These are phyloP conservation scores for Dicrurus megarhynchus DNA, from an alignment of 2,113 vertebrate genomes.

Conservation along the genomic window DNA sequence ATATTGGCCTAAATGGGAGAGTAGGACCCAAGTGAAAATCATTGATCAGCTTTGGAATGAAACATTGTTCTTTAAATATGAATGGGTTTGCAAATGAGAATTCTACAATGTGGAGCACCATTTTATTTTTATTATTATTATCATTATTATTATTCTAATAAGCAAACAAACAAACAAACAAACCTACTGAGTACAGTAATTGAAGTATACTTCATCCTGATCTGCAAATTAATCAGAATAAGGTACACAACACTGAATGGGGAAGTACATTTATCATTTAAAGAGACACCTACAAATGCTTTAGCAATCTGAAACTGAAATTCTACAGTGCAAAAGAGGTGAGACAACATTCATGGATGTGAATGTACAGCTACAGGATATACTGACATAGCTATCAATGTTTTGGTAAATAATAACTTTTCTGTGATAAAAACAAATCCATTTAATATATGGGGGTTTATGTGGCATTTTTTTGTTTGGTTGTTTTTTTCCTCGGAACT, in stretches of 20 bases:
- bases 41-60: slow-evolving; percentile 47
- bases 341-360: neutral
- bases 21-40: slow-evolving; percentile 25
- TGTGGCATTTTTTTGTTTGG: too few relatives aligned
- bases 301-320: neutral
- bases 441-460: fast-evolving
- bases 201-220: neutral
- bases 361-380: neutral
- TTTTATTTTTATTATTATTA: neutral
- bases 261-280: neutral
- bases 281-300: neutral
- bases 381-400: fast-evolving
- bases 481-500: neutral
- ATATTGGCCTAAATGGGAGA: slow-evolving; percentile 47
- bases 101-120: neutral
- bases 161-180: neutral
- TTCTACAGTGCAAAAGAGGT: neutral
- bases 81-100: slow-evolving; percentile 40
- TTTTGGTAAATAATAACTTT: neutral
- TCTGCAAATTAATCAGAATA: neutral
- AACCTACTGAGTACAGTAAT: neutral
- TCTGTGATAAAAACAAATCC: neutral
- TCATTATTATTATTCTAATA: neutral
- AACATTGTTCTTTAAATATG: slow-evolving; percentile 51
- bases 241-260: neutral